Evolutionary conservation across 30 jellyfish, hydroid and myxozoan species (phyloP).

Genomic region (Haliclystus octoradiatus): DNA sequence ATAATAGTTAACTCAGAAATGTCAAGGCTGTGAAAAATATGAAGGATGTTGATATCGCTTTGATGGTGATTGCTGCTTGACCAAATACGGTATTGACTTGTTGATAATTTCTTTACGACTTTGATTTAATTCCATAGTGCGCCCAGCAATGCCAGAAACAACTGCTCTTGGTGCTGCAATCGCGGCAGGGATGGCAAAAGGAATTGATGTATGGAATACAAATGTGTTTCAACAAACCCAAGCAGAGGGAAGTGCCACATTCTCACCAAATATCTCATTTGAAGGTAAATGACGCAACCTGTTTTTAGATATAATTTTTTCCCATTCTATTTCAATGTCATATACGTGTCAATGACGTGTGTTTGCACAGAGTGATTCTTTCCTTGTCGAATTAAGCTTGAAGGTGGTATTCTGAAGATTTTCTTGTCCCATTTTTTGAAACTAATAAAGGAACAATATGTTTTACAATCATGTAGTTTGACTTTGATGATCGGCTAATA

Average conservation of each 20-base stretch:
- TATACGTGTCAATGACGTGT: no score
- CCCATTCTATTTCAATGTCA: background rate
- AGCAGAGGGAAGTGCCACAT: slow-evolving; percentile 1
- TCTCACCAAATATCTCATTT: slow-evolving; percentile 11
- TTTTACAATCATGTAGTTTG: no score
- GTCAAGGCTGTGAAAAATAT: background rate
- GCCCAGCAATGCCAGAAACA: slow-evolving; percentile 85
- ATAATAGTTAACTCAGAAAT: background rate
- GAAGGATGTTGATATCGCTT: background rate
- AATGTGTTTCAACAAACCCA: background rate
- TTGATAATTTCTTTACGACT: background rate
- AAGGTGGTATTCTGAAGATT: no score
- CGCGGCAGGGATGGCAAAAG: slow-evolving; percentile 82
- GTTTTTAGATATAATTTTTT: background rate
- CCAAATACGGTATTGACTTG: background rate
- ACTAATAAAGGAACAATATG: no score
- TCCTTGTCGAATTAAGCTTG: no score
- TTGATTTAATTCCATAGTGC: background rate
- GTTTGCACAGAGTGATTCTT: no score
- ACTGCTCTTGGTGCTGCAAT: slow-evolving; percentile 92
- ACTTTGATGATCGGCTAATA: no score
- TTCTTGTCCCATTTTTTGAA: no score
- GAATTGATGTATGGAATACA: slow-evolving; percentile 54
- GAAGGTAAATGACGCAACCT: slow-evolving; percentile 2
- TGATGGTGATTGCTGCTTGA: background rate